phyloP scores from a whole-genome alignment of 2,113 vertebrate species.

The Notechis scutatus region DNA sequence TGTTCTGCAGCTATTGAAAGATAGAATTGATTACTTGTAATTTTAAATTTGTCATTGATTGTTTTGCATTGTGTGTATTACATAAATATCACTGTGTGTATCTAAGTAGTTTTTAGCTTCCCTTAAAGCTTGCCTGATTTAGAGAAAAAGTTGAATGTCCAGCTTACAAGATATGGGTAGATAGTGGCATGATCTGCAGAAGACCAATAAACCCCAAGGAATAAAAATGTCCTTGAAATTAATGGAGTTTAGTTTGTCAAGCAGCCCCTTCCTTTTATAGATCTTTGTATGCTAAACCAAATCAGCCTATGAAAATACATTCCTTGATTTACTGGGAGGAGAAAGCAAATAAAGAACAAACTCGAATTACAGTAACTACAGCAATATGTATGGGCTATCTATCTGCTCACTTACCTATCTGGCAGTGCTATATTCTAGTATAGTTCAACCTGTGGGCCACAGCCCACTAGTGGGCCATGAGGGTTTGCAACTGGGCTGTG shows the following conservation, averaged over 20 bases:
- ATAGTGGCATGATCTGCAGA: not conserved
- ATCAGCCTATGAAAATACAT: slow-evolving; percentile 47
- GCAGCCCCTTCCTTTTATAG: slow-evolving; percentile 20
- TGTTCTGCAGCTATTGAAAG: not conserved
- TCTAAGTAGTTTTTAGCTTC: not conserved
- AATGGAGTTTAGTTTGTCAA: slow-evolving; percentile 52
- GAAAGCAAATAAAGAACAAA: slow-evolving; percentile 53
- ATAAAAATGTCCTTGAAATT: slow-evolving; percentile 7
- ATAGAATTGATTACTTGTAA: not conserved
- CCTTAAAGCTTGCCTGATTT: not conserved
- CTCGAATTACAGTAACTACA: slow-evolving; percentile 49
- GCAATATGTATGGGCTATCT: slow-evolving; percentile 21
- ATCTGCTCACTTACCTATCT: slow-evolving; percentile 31
- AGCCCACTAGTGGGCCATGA: too few relatives aligned
- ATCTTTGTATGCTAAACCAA: slow-evolving; percentile 39
- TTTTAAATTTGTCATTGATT: not conserved
- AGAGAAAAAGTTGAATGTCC: not conserved
- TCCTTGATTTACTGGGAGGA: slow-evolving; percentile 53
- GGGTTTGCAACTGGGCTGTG: too few relatives aligned
- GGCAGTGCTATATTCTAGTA: slow-evolving; percentile 36
- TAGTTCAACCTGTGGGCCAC: not conserved
- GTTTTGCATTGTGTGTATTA: not conserved
- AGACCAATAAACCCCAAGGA: not conserved
- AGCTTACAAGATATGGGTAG: not conserved
- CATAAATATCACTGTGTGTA: not conserved